Conservation (phyloP, 2,888 invertebrate species). For the Pseudococcus viburni region DNA sequence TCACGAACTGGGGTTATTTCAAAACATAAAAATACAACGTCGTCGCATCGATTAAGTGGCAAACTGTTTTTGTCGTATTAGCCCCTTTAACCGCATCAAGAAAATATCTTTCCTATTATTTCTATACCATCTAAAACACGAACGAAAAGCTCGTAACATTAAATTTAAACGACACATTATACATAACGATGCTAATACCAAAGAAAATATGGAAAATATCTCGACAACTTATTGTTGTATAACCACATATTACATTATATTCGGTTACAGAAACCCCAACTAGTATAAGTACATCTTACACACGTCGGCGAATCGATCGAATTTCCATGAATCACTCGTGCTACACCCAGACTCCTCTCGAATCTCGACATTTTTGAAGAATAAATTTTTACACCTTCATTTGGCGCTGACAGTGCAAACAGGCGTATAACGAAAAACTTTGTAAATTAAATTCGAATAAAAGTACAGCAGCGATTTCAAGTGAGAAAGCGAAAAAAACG, state of each 20-base stretch:
- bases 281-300: not conserved
- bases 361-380: not conserved
- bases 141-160: slow-evolving; percentile 35
- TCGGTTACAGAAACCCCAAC: not conserved
- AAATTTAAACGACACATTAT: slow-evolving; percentile 32
- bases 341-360: too few species aligned
- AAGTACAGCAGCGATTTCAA: slow-evolving; percentile 14
- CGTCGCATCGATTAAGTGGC: slow-evolving; percentile 22
- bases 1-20: not conserved
- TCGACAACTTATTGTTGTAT: not conserved
- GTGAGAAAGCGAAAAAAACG: not conserved
- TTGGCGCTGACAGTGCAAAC: slow-evolving; percentile 21
- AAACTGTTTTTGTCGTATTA: slow-evolving; percentile 31
- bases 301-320: not conserved
- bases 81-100: slow-evolving; percentile 32
- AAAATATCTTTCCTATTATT: slow-evolving; percentile 22
- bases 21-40: slow-evolving; percentile 13
- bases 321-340: slow-evolving; percentile 1
- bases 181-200: slow-evolving; percentile 39
- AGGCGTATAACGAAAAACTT: slow-evolving; percentile 27
- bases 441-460: slow-evolving; percentile 50
- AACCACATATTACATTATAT: slow-evolving; percentile 1
- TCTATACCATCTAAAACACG: slow-evolving; percentile 15
- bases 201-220: slow-evolving; percentile 44
- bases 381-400: not conserved